Base-by-base conservation (phyloP, 2,888 invertebrate genomes). In the Masnerella sp. region DNA sequence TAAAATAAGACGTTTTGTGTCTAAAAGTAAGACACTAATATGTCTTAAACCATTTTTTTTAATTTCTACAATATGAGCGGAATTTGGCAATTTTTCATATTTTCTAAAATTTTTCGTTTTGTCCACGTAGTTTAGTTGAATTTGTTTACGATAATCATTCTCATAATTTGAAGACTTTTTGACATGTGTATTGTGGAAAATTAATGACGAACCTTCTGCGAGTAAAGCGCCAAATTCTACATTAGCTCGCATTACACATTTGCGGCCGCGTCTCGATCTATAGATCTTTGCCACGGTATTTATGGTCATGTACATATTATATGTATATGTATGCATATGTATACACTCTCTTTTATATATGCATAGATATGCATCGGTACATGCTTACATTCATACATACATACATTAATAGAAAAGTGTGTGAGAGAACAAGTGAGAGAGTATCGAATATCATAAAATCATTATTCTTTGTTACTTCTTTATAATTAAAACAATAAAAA, bases 391-490 rank as follows among this genome's bases (percentile, higher is more conserved):
- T 30, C 49, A 58, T 58, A 56, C 32, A 38, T 45, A 36, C 25
- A 40, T 12, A 36, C 36, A 38, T 47, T 40, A 47, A 36, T 61
- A 68, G 40, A 42, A 9, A 40, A 72, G 75, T 71, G 77, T 75
- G 77, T 73, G 76, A 62, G 77, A 73, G 71, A 62, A 73, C 69
- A 77, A 80, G 77, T 76, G 77, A 80, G 77, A 77, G 80, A 80
- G 82, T 74, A 74, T 68, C 64, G 68, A 81, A 85, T 85, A 86
- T 85, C 85, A 85, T 83, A 81, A 85, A 86, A 84, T 85, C 85
- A 86, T 85, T 85, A 85, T 85, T 85, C 86, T 85, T 86, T 85
- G 86, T 86, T 86, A 86, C 86, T 86, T 86, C 86, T 86, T 86
- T 85, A 86, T 86, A 85, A 85, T 84, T 85, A 84, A 86, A 85